A percentile compares a stretch with the other conserved stretches of the same genome.
Evolutionary conservation across 2,888 invertebrate genomes (phyloP).

Genomic region (Chironomus tentans): DNA sequence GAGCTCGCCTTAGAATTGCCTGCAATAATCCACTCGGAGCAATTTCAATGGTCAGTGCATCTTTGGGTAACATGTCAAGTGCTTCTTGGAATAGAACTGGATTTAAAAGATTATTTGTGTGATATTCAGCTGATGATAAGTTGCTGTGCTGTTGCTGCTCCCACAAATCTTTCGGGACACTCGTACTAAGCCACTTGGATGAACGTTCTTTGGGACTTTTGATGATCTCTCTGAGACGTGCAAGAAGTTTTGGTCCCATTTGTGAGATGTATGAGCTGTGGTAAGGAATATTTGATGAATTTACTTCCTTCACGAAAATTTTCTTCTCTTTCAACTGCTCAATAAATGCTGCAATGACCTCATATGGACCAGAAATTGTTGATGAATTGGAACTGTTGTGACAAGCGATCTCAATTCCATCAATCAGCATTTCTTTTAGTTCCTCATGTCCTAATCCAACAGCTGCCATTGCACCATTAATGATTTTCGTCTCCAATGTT

Average conservation of each 20-base stretch:
- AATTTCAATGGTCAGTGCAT: conserved; percentile 57
- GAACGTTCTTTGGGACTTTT: conserved; percentile 54
- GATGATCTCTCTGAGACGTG: conserved; percentile 53
- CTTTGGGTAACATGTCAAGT: conserved; percentile 49
- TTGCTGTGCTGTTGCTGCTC: conserved; percentile 47
- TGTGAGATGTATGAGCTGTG: conserved; percentile 50
- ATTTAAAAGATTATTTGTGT: conserved; percentile 71
- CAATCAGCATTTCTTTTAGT: conserved; percentile 39
- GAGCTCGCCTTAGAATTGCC: conserved; percentile 53
- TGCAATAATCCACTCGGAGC: conserved; percentile 62
- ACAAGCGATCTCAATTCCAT: conserved; percentile 41
- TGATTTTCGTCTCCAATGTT: conserved; percentile 53
- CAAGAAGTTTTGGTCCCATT: conserved; percentile 56
- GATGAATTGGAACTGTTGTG: conserved; percentile 43
- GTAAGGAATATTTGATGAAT: background rate
- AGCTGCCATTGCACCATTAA: conserved; percentile 43
- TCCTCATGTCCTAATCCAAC: conserved; percentile 53
- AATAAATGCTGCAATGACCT: conserved; percentile 56
- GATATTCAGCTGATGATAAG: conserved; percentile 72
- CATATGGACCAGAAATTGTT: conserved; percentile 81
- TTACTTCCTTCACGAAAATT: conserved; percentile 45
- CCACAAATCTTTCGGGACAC: conserved; percentile 59
- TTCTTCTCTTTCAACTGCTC: conserved; percentile 56
- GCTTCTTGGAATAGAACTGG: conserved; percentile 53
- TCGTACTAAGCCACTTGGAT: conserved; percentile 68